Base-by-base conservation (phyloP, 2,797 vertebrate genomes). In the Setipinna tenuifilis region DNA sequence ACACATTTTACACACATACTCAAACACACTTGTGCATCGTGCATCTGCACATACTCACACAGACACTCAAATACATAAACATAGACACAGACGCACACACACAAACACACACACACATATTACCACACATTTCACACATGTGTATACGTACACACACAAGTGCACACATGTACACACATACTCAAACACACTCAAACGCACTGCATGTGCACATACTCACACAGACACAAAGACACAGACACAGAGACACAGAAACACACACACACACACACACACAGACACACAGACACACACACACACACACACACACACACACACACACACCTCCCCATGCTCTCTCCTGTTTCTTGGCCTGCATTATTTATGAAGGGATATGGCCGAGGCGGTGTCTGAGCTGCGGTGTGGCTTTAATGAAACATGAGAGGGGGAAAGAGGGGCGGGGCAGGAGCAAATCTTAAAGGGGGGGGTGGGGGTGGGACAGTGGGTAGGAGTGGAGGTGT, bases 381-480 rank as follows among this genome's bases (percentile, higher is more conserved):
- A 90, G 93, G 91, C 89, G 86, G 87, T 86, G 92, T 91, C 92
- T 94, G 91, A 93, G 94, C 86, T 93, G 92, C 92, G 93, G 93
- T 89, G 86, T 85, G 81, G 87, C 86, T 87, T 88, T 85, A 57
- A 89, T 87, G 90, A 82, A 89, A 87, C 81, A 83, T 78, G 54
- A 88, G 87, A 82, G 82, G 57, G 21, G 75, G 75, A 62, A 65
- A 41, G 23, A 41, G 23, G 31, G 68, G 50, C 31, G 50, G 31
- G 68, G 50, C n/a, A 41, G 31, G 85, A 62, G 61, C 41, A 81
- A 44, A 25, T 44, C 35, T 78, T 44, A 16, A 75, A 35, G 31
- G 68, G 5, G 68, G 50, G 50, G 50, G 50, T 54, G 50, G 50
- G 9, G 14, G 50, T 54, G 50, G 14, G 35, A 9, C 2, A 54